phyloP scores from a whole-genome alignment of 1,140 invertebrate genomes.

The Pentalonia nigronervosa region DNA sequence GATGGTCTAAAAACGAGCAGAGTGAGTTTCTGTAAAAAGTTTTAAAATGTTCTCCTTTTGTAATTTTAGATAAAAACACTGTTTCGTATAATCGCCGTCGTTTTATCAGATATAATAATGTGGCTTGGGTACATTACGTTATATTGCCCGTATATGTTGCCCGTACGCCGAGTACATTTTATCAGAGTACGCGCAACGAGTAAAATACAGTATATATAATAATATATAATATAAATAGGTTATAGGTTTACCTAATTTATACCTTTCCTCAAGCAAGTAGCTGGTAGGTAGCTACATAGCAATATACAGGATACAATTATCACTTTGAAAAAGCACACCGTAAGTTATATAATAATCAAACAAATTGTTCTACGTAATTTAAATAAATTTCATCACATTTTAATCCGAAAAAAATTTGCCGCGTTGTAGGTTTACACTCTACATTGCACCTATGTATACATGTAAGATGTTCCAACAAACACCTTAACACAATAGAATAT shows the following conservation, averaged over 20 bases:
- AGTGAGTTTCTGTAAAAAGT: background rate
- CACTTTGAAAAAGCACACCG: background rate
- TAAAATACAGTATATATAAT: background rate
- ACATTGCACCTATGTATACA: too few relatives aligned
- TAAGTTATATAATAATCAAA: background rate
- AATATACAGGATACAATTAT: background rate
- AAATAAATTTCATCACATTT: background rate
- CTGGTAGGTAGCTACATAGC: too few relatives aligned
- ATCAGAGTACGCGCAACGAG: background rate
- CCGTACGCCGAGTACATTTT: background rate
- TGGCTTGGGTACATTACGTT: background rate
- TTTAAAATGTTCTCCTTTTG: background rate
- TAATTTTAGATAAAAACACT: slow-evolving; percentile 11
- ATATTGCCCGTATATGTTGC: background rate
- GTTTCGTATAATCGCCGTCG: background rate
- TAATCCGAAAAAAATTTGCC: background rate
- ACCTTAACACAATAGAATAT: too few relatives aligned
- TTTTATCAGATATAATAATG: background rate
- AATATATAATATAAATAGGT: background rate
- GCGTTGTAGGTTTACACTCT: background rate
- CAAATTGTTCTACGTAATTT: background rate
- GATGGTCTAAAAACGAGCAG: background rate
- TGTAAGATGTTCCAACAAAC: too few relatives aligned
- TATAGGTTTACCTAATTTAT: background rate
- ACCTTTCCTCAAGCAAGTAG: background rate